These are phyloP conservation scores for Hylaeus volcanicus DNA, from an alignment of 1,140 invertebrate species.

Conservation along the genomic window DNA sequence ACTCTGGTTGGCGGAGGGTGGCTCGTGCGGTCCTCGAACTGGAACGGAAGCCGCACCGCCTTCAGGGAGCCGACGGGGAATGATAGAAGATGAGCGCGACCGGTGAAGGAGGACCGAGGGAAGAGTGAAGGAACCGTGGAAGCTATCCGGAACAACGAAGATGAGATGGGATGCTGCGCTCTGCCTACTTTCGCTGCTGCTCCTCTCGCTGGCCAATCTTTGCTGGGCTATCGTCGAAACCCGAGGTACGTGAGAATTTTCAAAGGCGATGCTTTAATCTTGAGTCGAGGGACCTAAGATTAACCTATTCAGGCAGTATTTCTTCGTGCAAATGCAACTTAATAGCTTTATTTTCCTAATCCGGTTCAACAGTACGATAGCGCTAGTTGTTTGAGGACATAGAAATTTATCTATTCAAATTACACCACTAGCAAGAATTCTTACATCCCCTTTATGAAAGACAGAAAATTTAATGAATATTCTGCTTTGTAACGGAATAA, in stretches of 20 bases:
- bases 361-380: too few relatives aligned
- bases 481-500: too few relatives aligned
- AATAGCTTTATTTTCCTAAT: too few relatives aligned
- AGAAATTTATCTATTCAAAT: too few relatives aligned
- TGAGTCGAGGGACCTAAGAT: too few relatives aligned
- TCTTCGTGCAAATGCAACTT: too few relatives aligned
- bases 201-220: conserved; percentile 65
- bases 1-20: not conserved
- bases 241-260: conserved; percentile 60
- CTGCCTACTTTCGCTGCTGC: conserved; percentile 65
- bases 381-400: too few relatives aligned
- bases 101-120: conserved; percentile 38
- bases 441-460: too few relatives aligned
- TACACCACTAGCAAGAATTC: too few relatives aligned
- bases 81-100: conserved; percentile 43
- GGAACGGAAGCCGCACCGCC: conserved; percentile 23
- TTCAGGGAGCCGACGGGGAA: conserved; percentile 36
- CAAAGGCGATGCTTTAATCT: not conserved
- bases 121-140: conserved; percentile 46
- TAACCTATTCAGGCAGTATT: too few relatives aligned
- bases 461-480: too few relatives aligned
- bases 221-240: conserved; percentile 68
- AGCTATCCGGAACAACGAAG: conserved; percentile 62
- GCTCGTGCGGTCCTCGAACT: conserved; percentile 13
- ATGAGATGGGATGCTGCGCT: conserved; percentile 71